Evolutionary conservation across 2,888 invertebrate genomes (phyloP), one percentile per base, ranked within the genome.

Genomic region (Synanthedon formicaeformis): DNA sequence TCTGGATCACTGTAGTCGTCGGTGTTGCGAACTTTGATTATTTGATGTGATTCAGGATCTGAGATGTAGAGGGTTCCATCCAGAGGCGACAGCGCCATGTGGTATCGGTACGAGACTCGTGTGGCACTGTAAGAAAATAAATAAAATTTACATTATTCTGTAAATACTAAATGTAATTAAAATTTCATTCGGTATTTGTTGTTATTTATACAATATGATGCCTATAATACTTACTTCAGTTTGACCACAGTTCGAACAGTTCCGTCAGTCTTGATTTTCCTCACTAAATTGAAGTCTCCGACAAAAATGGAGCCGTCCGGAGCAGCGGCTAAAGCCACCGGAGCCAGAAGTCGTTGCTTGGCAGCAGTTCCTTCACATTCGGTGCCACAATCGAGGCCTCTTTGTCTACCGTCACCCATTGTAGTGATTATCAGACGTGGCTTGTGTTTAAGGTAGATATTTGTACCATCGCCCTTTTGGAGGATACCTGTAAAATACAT

Each of bases 381-480:
- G 5, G 69, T 57, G 54, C 84, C 83, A 74, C 98, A 97, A 58
- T 96, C 94, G 41, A 97, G 84, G 1, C 95, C 94, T 41, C 98
- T 89, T 71, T 96, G 96, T 60, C 95, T 93, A 0, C 96, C 96
- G 71, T 96, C 96, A 10, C 97, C 97, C 93, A 97, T 94, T 0
- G 95, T 91, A 2, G 97, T 96, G 50, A 96, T 89, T 58, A 98
- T 95, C 12, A 97, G 94, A 49, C 96, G 90, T 0, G 97, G 97
- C 69, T 96, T 95, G 73, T 98, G 95, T 65, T 95, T 96, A 66
- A 99, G 82, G 76, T 97, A 98, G 56, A 97, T 95, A 67, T 97
- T 97, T 0, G 97, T 95, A 11, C 99, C 99, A 68, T 99, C 98
- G 34, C 99, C 99, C 75, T 98, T 97, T 84, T 99, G 98, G 1